Conservation (phyloP, 1,140 invertebrate genomes). For the Diorhabda sublineata region DNA sequence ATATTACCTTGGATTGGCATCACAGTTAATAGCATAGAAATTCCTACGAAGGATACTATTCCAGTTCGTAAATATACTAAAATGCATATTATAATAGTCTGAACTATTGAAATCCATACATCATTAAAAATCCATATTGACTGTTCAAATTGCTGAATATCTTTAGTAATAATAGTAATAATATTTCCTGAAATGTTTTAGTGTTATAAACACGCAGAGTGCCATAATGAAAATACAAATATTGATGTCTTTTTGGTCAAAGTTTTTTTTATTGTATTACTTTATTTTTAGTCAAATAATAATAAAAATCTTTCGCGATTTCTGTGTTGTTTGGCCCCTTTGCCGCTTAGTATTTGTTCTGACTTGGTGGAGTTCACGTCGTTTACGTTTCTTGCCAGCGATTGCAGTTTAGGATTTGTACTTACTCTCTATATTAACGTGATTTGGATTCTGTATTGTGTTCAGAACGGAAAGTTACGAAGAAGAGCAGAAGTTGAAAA, state of each 20-base stretch:
- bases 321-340: neutral
- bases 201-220: neutral
- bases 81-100: slow-evolving; percentile 69
- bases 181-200: slow-evolving; percentile 60
- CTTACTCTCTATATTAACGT: too few relatives aligned
- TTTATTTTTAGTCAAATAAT: neutral
- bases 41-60: slow-evolving; percentile 69
- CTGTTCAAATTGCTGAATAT: slow-evolving; percentile 70
- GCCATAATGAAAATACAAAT: neutral
- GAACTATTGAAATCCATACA: slow-evolving; percentile 76
- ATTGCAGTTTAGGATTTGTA: too few relatives aligned
- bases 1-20: slow-evolving; percentile 75
- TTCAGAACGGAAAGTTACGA: neutral
- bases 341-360: too few relatives aligned
- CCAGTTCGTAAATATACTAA: slow-evolving; percentile 75
- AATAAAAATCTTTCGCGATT: neutral
- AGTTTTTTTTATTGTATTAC: neutral
- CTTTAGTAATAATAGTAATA: slow-evolving; percentile 89
- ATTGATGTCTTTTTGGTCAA: neutral
- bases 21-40: slow-evolving; percentile 72
- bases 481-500: too few relatives aligned
- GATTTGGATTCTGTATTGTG: too few relatives aligned
- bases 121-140: slow-evolving; percentile 67
- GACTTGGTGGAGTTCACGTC: too few relatives aligned
- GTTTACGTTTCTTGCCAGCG: too few relatives aligned